These are phyloP conservation scores for Virgularia gustaviana DNA, from an alignment of 92 coral and sea anemone species.

Conservation along the genomic window DNA sequence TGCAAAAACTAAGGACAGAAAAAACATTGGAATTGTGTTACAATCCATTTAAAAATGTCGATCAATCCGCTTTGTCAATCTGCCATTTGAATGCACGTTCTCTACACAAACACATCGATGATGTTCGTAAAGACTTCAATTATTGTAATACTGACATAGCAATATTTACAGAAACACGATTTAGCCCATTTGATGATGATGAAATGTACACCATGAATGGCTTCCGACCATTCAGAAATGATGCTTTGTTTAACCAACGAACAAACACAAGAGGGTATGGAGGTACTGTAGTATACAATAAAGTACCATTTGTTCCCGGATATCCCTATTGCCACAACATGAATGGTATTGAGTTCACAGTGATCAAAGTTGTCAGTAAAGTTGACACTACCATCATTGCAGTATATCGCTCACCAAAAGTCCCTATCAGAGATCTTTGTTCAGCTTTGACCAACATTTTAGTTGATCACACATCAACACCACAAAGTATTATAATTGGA, in stretches of 20 bases:
- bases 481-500: no score
- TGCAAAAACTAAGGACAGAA: constrained; percentile 37
- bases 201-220: constrained; percentile 27
- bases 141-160: constrained; percentile 21
- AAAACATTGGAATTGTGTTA: constrained; percentile 20
- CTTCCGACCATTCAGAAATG: constrained; percentile 59
- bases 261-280: constrained; percentile 17
- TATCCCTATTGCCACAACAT: constrained; percentile 52
- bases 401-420: constrained; percentile 45
- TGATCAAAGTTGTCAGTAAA: constrained; percentile 16
- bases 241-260: constrained; percentile 28
- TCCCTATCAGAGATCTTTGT: constrained; percentile 1
- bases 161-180: constrained; percentile 27
- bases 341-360: constrained; percentile 59
- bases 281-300: constrained; percentile 15
- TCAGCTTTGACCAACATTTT: not conserved
- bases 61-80: constrained; percentile 17
- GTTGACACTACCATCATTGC: constrained; percentile 32
- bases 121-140: constrained; percentile 23
- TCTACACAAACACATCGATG: constrained; percentile 36
- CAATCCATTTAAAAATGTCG: constrained; percentile 20
- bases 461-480: no score
- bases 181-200: not conserved
- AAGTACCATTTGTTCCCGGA: constrained; percentile 36
- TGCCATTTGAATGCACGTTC: constrained; percentile 31